Conservation (phyloP, 2,113 vertebrate species). For the Python bivittatus region DNA sequence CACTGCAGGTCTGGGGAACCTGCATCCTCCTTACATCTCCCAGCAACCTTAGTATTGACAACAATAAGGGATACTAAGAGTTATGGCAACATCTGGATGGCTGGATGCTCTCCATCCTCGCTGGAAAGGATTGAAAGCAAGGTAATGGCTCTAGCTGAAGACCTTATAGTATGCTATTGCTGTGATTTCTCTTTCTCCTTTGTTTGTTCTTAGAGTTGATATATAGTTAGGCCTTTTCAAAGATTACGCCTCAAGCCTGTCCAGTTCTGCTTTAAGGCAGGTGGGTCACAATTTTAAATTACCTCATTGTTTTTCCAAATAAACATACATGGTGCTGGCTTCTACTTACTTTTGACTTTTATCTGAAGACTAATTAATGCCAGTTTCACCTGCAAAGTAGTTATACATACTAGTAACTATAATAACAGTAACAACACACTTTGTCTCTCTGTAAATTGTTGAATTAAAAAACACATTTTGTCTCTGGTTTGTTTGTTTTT, state of each 20-base stretch:
- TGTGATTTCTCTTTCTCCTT: not conserved
- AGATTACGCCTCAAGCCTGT: not conserved
- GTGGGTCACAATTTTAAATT: not conserved
- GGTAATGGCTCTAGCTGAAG: not conserved
- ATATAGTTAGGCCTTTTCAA: not conserved
- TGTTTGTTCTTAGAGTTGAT: not conserved
- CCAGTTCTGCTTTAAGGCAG: not conserved
- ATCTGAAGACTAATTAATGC: not conserved
- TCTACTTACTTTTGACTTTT: not conserved
- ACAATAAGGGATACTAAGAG: not conserved
- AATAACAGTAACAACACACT: not conserved
- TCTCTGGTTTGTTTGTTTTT: not conserved
- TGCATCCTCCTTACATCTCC: not conserved
- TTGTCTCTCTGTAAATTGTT: not conserved
- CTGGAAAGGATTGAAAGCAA: slow-evolving; percentile 8
- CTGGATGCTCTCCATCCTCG: not conserved
- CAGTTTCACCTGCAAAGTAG: not conserved
- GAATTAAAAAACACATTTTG: not conserved
- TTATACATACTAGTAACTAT: not conserved
- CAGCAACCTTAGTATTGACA: not conserved
- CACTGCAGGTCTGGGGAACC: not conserved
- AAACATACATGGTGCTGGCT: not conserved
- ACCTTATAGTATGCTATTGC: not conserved
- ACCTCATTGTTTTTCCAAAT: not conserved
- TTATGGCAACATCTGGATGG: not conserved